A percentile compares a stretch with the other conserved stretches of the same genome.
phyloP scores from a whole-genome alignment of 2,797 vertebrate species.

The Propithecus deckenii region DNA sequence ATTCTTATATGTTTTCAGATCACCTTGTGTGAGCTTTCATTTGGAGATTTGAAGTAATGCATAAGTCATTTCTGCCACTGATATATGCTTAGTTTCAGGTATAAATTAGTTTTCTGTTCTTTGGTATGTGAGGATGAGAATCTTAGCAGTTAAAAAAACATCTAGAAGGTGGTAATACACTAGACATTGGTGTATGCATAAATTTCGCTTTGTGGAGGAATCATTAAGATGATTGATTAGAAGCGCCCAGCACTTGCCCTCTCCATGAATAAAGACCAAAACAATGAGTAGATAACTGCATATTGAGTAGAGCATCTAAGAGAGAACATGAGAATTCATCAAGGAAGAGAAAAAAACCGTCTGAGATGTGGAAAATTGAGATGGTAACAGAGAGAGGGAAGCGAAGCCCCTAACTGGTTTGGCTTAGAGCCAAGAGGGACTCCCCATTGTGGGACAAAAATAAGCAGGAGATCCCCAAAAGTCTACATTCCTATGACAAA shows the following conservation, averaged over 20 bases:
- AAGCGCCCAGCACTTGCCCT: fast-evolving
- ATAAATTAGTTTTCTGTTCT: not conserved
- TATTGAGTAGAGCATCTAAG: not conserved
- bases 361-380: not conserved
- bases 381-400: not conserved
- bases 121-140: not conserved
- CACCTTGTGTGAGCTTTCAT: not conserved
- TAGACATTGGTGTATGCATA: not conserved
- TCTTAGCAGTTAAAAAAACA: not conserved
- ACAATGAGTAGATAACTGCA: not conserved
- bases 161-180: not conserved
- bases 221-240: not conserved
- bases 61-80: not conserved
- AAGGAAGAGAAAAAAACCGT: not conserved
- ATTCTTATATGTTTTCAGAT: not conserved
- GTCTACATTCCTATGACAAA: not conserved
- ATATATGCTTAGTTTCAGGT: not conserved
- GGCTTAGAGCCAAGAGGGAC: not conserved
- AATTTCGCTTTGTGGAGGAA: not conserved
- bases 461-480: not conserved
- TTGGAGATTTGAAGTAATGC: not conserved
- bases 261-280: not conserved
- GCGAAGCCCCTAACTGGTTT: not conserved
- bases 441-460: not conserved
- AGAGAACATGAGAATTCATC: not conserved